Base-by-base conservation (phyloP, 2,797 vertebrate species). In the Anabacerthia variegaticeps region DNA sequence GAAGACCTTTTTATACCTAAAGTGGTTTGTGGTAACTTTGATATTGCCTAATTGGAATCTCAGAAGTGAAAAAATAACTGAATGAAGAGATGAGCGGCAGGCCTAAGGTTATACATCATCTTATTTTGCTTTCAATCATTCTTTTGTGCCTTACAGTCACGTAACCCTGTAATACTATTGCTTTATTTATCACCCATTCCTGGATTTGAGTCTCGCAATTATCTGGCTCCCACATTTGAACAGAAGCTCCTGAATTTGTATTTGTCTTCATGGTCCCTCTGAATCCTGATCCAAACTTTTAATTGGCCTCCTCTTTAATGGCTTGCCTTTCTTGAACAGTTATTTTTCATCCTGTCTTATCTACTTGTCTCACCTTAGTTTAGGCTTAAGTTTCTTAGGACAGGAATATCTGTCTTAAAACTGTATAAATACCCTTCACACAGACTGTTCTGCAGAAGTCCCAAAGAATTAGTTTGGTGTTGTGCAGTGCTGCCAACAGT, bases 1-100 rank as follows among this genome's bases (percentile, higher is more conserved):
- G 85, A 94, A 95, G 77, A 89, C 82, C 69, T 81, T 92, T 91
- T 93, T 76, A 32, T 58, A 85, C 48, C 62, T 62, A 3, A 82
- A 92, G 28, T 86, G 78, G 54, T 46, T 77, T 78, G 22, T 85
- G 15, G 9, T 86, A 37, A 81, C 84, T 95, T 95, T 96, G 92
- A 95, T 83, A 74, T 85, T 89, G 34, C 67, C 66, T 94, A 93
- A 94, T 93, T 94, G 79, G 81, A 92, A 93, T 87, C 48, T 92
- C 44, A 85, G 68, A 84, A 79, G 39, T 77, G 46, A 90, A 94
- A 73, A 92, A 92, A 80, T 87, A 91, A 68, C 36, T 72, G 68
- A 93, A 82, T 66, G 73, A 86, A 71, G 52, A 78, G 5, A 16
- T 48, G 62, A 92, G 28, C 12, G 13, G 52, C 2, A 39, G 59